Base-by-base conservation (phyloP, 2,113 vertebrate species). In the Sphaerodactylus townsendi region DNA sequence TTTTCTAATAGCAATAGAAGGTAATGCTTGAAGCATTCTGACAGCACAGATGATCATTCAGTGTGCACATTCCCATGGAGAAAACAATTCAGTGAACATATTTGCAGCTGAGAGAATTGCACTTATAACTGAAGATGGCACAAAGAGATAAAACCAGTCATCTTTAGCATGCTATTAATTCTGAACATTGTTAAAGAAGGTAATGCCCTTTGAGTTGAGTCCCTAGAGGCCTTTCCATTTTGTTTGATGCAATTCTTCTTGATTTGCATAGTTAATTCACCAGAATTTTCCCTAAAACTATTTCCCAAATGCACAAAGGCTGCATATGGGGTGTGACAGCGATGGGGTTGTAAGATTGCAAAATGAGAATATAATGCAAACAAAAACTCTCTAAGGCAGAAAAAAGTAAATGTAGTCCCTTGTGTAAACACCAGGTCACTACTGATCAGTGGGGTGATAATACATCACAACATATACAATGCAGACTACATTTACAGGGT, bases 1-100 rank as follows among this genome's bases (percentile, higher is more conserved):
- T 37, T 83, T 69, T 74, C 33, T 87, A 41, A 75, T 59, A 73
- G 59, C 82, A 77, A 46, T 56, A 14, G 59, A 62, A 83, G 62
- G 68, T 73, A 39, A 80, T 53, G 44, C 25, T 81, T 41, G 69
- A 77, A 66, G 68, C 74, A 53, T 37, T 87, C n/a, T 79, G 23
- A 14, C 33, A 79, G 62, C 75, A 44, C 10, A 74, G 69, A 50
- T 74, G 48, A 79, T 68, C 4, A 28, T 83, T 87, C 86, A 79
- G 70, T 17, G 69, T 78, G 70, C 59, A 75, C 28, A 71, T 25
- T 68, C 17, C 48, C 68, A 59, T 80, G 70, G 77, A 83, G 68
- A 65, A 56, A 72, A 25, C 14, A 19, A 53, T 59, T 82, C 62
- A 53, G 44, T 33, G 21, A 66, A 62, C 53, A 82, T 56, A 23